A percentile compares a stretch with the other conserved stretches of the same genome.
These are phyloP conservation scores for Hybos culiciformis DNA, from an alignment of 2,888 invertebrate species.

Conservation along the genomic window DNA sequence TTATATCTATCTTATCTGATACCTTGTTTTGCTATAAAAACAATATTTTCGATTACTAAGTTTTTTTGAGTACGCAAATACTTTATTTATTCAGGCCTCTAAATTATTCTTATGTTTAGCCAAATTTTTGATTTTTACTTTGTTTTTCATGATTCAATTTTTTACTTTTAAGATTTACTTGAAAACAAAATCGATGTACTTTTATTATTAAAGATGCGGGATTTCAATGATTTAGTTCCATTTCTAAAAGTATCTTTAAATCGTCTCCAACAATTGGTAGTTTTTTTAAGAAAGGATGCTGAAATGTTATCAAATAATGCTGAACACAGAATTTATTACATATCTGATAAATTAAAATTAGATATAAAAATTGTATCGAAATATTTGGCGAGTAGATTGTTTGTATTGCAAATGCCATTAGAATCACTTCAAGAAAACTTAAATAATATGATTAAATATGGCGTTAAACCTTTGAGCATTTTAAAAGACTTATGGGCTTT, in stretches of 20 bases:
- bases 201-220: constrained; percentile 33
- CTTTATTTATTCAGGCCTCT: too few species aligned
- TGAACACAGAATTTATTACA: constrained; percentile 44
- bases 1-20: too few species aligned
- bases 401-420: constrained; percentile 42
- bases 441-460: constrained; percentile 40
- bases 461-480: constrained; percentile 41
- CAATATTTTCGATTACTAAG: too few species aligned
- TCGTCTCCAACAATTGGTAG: constrained; percentile 22
- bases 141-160: too few species aligned
- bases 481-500: constrained; percentile 49
- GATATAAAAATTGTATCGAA: constrained; percentile 37
- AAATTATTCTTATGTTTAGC: too few species aligned
- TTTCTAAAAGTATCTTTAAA: constrained; percentile 37
- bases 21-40: too few species aligned
- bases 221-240: constrained; percentile 40
- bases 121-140: too few species aligned
- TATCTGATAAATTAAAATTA: constrained; percentile 39
- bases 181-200: constrained; percentile 34
- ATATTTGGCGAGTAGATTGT: constrained; percentile 39
- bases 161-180: constrained; percentile 21
- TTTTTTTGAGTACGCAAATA: too few species aligned
- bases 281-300: constrained; percentile 31
- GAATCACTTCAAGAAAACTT: constrained; percentile 41
- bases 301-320: constrained; percentile 32